These are phyloP conservation scores for Yponomeuta plumbellus DNA, from an alignment of 2,888 invertebrate genomes.

Conservation along the genomic window DNA sequence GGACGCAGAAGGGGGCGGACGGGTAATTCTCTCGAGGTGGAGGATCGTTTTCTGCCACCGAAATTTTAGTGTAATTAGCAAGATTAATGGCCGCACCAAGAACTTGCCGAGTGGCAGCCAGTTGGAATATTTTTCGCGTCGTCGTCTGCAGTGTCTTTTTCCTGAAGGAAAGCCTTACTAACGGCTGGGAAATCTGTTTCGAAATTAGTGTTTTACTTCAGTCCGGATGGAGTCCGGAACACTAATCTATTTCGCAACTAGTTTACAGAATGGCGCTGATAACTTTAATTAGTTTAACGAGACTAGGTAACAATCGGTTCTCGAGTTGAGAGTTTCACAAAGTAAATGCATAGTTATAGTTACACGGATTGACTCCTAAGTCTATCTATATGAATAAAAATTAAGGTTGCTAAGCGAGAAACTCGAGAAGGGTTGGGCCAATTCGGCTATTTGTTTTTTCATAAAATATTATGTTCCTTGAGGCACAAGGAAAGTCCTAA, in stretches of 20 bases:
- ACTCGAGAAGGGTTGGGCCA: no score
- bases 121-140: constrained; percentile 17
- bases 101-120: constrained; percentile 16
- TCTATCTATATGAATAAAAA: no score
- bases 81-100: constrained; percentile 37
- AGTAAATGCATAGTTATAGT: no score
- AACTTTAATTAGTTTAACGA: background rate
- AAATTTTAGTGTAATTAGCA: constrained; percentile 40
- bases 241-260: background rate
- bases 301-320: no score
- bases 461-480: no score
- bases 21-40: constrained; percentile 21
- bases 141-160: background rate
- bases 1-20: background rate
- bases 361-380: no score
- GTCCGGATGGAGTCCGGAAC: background rate
- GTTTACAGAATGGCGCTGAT: background rate
- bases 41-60: constrained; percentile 34
- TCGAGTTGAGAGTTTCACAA: no score
- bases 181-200: background rate
- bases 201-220: background rate
- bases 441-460: no score
- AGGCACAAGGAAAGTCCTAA: no score
- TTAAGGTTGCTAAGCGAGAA: no score
- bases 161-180: background rate